phyloP scores from a whole-genome alignment of 2,797 vertebrate species.

The Siniperca scherzeri region DNA sequence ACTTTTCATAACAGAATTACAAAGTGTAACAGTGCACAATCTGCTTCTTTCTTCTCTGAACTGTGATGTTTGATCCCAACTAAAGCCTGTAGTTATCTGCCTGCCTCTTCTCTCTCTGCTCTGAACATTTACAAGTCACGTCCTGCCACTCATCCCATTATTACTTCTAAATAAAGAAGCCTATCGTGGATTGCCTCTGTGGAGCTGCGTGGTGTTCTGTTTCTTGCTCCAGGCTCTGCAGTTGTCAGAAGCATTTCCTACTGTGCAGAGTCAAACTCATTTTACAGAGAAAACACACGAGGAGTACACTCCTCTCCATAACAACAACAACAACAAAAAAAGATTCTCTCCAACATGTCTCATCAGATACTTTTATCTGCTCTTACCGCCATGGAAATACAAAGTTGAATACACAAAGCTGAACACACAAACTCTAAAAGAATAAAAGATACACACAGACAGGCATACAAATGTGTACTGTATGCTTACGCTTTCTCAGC shows the following conservation, averaged over 20 bases:
- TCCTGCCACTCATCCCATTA: constrained; percentile 74
- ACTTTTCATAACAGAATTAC: constrained; percentile 57
- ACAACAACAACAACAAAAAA: constrained; percentile 52
- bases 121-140: constrained; percentile 73
- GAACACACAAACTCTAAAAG: constrained; percentile 17
- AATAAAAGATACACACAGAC: constrained; percentile 17
- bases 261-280: constrained; percentile 55
- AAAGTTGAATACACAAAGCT: constrained; percentile 14
- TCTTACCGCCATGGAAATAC: constrained; percentile 42
- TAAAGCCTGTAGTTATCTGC: constrained; percentile 72
- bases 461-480: background rate
- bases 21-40: constrained; percentile 52
- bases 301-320: constrained; percentile 43
- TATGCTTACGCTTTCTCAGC: background rate
- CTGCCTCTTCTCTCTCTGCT: constrained; percentile 53
- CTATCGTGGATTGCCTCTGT: constrained; percentile 48
- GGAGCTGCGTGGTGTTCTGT: constrained; percentile 52
- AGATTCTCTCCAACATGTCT: constrained; percentile 52
- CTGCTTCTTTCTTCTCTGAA: constrained; percentile 48
- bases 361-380: constrained; percentile 52
- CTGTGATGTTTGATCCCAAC: constrained; percentile 70
- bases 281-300: constrained; percentile 33
- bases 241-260: constrained; percentile 72
- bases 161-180: constrained; percentile 73
- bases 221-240: constrained; percentile 65